Evolutionary conservation across 1,140 invertebrate genomes (phyloP).

Genomic region (Listronotus bonariensis): DNA sequence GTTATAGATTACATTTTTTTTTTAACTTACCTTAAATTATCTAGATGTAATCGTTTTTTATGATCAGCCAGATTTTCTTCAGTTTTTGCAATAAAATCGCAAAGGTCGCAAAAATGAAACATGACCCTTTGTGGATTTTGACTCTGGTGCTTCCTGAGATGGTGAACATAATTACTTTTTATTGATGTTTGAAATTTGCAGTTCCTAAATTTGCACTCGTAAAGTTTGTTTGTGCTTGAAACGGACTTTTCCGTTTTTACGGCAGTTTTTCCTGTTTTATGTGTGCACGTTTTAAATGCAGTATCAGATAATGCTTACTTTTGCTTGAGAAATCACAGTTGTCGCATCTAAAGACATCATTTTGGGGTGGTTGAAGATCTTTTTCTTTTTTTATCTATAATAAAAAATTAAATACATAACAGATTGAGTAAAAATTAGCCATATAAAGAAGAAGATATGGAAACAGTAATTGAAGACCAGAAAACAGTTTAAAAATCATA

Average conservation of each 20-base stretch:
- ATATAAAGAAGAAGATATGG: too few relatives aligned
- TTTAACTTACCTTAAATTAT: slow-evolving; percentile 13
- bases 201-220: slow-evolving; percentile 24
- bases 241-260: neutral
- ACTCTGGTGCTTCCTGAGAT: slow-evolving; percentile 20
- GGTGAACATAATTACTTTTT: slow-evolving; percentile 26
- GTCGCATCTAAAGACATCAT: slow-evolving; percentile 24
- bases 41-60: slow-evolving; percentile 16
- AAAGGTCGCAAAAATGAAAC: slow-evolving; percentile 31
- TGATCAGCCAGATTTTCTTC: slow-evolving; percentile 23
- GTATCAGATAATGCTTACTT: slow-evolving; percentile 30
- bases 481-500: too few relatives aligned
- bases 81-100: slow-evolving; percentile 29
- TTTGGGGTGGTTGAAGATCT: neutral
- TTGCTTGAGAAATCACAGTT: slow-evolving; percentile 28
- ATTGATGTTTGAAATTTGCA: slow-evolving; percentile 23
- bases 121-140: slow-evolving; percentile 24
- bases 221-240: neutral
- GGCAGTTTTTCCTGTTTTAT: slow-evolving; percentile 4
- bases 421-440: too few relatives aligned
- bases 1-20: neutral
- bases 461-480: too few relatives aligned
- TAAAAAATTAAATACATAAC: too few relatives aligned
- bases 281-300: slow-evolving; percentile 27
- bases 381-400: slow-evolving; percentile 21